Evolutionary conservation across 2,888 invertebrate species (phyloP), one percentile per base, ranked within the genome.

Genomic region (Bedellia somnulentella): DNA sequence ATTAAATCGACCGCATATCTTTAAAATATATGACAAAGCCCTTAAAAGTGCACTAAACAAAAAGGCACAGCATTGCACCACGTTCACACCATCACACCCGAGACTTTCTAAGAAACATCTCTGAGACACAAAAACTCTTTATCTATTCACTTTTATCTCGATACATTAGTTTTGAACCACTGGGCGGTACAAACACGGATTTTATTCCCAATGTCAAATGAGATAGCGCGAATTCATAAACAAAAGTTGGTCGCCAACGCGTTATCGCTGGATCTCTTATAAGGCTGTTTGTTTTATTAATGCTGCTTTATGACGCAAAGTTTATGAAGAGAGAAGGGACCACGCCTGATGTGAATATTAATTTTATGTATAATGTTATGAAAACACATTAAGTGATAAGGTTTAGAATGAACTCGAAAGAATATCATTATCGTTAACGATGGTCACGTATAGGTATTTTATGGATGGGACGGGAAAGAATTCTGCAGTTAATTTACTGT

Each of bases 71-170:
- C 31, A 28, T 30, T 32, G 15, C 24, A 5, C 14, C 13, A 24
- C 24, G 29, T 33, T 33, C 29, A 29, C 30, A 21, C 22, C n/a
- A n/a, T n/a, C n/a, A n/a, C n/a, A n/a, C n/a, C n/a, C n/a, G n/a
- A n/a, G n/a, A n/a, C n/a, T n/a, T 59, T 58, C 61, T 56, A 41
- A 57, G 57, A 66, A 61, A 43, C 45, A 24, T 29, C 24, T 11
- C 15, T n/a, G n/a, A n/a, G n/a, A n/a, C n/a, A n/a, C n/a, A n/a
- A 9, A 18, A 18, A 9, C 18, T 9, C 33, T 37, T 52, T 53
- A 58, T 55, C 52, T n/a, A 32, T 27, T 25, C 32, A 33, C 39
- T 40, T 42, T 49, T 46, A 63, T 61, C 60, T 54, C 26, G 32
- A 39, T 47, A 47, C 51, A 57, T 61, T 57, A 47, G 49, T 56